Evolutionary conservation across 2,888 invertebrate genomes (phyloP).

Genomic region (Hyalella azteca): DNA sequence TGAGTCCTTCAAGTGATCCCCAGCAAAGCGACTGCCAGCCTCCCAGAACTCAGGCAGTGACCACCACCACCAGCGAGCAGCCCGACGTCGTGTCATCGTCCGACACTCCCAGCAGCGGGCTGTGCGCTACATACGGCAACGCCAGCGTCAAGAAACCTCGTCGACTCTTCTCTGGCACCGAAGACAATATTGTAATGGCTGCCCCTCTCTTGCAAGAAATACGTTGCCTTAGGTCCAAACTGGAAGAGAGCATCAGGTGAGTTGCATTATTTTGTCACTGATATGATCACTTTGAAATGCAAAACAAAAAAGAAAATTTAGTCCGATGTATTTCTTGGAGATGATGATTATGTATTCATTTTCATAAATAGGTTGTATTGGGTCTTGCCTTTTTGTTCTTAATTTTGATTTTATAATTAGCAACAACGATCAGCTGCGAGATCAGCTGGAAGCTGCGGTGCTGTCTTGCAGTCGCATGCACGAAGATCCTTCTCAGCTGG

Average conservation of each 20-base stretch:
- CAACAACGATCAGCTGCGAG: constrained; percentile 61
- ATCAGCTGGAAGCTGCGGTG: constrained; percentile 65
- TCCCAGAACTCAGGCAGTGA: background rate
- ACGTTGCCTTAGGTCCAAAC: constrained; percentile 58
- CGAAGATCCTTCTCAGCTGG: constrained; percentile 36
- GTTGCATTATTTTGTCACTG: too few species aligned
- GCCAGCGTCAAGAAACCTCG: background rate
- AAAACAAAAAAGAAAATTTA: too few species aligned
- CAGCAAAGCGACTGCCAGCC: background rate
- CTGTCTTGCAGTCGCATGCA: constrained; percentile 60
- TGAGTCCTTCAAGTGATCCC: background rate
- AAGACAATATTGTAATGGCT: constrained; percentile 20
- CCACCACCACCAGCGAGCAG: background rate
- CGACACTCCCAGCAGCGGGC: background rate
- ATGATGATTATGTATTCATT: too few species aligned
- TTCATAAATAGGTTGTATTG: too few species aligned
- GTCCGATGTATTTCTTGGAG: too few species aligned
- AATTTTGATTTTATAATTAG: background rate
- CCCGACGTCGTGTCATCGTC: background rate
- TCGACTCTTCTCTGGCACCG: background rate
- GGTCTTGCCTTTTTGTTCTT: too few species aligned
- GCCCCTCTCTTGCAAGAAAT: constrained; percentile 39
- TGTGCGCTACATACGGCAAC: background rate
- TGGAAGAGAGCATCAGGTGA: constrained; percentile 59
- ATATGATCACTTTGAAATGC: too few species aligned